A percentile compares a stretch with the other conserved stretches of the same genome.
phyloP scores from a whole-genome alignment of 2,888 invertebrate genomes.

The Spialia ferax region DNA sequence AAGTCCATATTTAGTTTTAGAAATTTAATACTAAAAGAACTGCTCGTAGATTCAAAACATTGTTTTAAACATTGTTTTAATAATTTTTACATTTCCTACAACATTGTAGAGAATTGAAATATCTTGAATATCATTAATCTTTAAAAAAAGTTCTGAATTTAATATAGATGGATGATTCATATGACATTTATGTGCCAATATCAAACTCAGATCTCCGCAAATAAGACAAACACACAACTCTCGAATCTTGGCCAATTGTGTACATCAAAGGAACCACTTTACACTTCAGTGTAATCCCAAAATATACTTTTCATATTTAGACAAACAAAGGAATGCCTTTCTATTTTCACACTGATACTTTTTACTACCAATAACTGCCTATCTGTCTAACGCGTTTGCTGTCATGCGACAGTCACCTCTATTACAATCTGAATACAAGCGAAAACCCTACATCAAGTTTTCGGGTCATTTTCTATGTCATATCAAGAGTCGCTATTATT shows the following conservation, averaged over 20 bases:
- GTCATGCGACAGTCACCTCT: constrained; percentile 16
- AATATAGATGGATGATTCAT: too few species aligned
- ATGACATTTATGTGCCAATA: background rate
- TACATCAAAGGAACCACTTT: constrained; percentile 27
- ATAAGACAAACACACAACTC: constrained; percentile 1
- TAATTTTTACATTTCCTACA: too few species aligned
- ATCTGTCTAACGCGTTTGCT: constrained; percentile 29
- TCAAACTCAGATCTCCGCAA: background rate
- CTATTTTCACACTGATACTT: constrained; percentile 72
- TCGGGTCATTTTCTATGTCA: constrained; percentile 44
- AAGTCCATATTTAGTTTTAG: too few species aligned
- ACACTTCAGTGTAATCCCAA: constrained; percentile 32
- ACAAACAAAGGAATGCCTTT: constrained; percentile 56
- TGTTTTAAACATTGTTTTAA: too few species aligned
- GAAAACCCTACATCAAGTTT: constrained; percentile 39
- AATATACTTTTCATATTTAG: constrained; percentile 44
- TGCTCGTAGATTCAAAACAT: too few species aligned
- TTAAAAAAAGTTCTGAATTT: too few species aligned
- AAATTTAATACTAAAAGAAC: too few species aligned
- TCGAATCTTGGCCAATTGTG: constrained; percentile 17
- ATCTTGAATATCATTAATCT: too few species aligned
- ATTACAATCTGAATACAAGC: constrained; percentile 38
- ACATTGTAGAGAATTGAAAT: too few species aligned
- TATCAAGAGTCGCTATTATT: constrained; percentile 61
- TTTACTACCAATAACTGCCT: constrained; percentile 47